phyloP scores from a whole-genome alignment of 2,888 invertebrate species.

The Incurvaria masculella region DNA sequence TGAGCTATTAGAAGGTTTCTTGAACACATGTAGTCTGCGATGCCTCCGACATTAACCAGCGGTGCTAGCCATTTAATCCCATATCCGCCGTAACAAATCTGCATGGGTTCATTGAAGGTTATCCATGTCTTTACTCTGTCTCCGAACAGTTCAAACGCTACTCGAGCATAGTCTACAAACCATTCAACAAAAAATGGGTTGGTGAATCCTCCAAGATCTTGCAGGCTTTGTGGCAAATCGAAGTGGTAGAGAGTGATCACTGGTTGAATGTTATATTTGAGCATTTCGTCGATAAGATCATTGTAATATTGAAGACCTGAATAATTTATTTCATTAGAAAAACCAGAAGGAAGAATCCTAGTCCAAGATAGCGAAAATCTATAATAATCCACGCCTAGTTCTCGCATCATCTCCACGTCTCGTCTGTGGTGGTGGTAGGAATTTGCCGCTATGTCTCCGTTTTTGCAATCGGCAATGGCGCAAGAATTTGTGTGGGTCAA shows the following conservation, averaged over 20 bases:
- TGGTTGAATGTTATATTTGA: too few species aligned
- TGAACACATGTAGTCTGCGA: constrained; percentile 49
- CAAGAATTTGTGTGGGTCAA: constrained; percentile 48
- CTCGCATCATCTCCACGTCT: too few species aligned
- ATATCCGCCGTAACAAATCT: constrained; percentile 42
- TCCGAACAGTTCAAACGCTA: constrained; percentile 39
- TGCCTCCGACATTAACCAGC: constrained; percentile 32
- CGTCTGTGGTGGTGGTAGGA: constrained; percentile 59
- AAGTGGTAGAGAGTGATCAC: too few species aligned
- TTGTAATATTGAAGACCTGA: constrained; percentile 64
- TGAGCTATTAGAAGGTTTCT: constrained; percentile 53
- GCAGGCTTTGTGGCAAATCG: constrained; percentile 49
- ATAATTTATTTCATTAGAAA: constrained; percentile 49
- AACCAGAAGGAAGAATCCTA: constrained; percentile 58
- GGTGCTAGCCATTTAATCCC: constrained; percentile 29
- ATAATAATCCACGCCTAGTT: constrained; percentile 42
- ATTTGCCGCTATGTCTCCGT: constrained; percentile 59
- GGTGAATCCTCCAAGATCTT: constrained; percentile 51
- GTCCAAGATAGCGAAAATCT: constrained; percentile 61
- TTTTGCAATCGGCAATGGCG: constrained; percentile 46
- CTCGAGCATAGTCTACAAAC: constrained; percentile 46
- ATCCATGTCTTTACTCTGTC: constrained; percentile 54
- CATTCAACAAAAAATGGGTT: constrained; percentile 39
- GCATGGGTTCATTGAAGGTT: constrained; percentile 56
- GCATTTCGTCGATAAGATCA: too few species aligned